Evolutionary conservation across 2,888 invertebrate species (phyloP).

Genomic region (Lasioglossum lativentre): DNA sequence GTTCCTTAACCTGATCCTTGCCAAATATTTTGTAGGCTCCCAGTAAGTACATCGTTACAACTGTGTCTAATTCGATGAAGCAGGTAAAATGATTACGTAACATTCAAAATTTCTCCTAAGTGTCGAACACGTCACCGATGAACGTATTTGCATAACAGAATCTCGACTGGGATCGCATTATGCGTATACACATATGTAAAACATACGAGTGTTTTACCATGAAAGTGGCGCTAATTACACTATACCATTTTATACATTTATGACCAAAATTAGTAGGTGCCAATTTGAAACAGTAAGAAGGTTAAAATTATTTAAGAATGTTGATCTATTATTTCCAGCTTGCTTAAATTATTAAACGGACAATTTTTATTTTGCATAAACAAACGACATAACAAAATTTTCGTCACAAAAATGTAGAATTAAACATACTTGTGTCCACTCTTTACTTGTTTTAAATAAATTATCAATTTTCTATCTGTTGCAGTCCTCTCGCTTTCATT

Average conservation of each 20-base stretch:
- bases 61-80: neutral
- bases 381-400: too few relatives aligned
- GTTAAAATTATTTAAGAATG: too few relatives aligned
- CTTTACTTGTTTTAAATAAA: too few relatives aligned
- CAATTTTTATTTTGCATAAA: too few relatives aligned
- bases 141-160: neutral
- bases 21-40: neutral
- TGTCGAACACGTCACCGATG: neutral
- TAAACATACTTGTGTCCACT: too few relatives aligned
- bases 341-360: too few relatives aligned
- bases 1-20: neutral
- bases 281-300: too few relatives aligned
- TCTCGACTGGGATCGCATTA: neutral
- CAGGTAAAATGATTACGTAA: neutral
- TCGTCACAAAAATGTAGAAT: too few relatives aligned
- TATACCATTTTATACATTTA: neutral
- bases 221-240: neutral
- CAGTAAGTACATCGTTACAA: neutral
- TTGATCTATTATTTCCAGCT: too few relatives aligned
- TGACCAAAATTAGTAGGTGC: too few relatives aligned
- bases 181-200: neutral
- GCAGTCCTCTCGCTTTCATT: too few relatives aligned
- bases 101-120: slow-evolving; percentile 2
- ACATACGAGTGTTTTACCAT: neutral
- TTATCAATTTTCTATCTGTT: too few relatives aligned